Conservation (phyloP, 2,888 invertebrate species). For the Pegoplata infirma region DNA sequence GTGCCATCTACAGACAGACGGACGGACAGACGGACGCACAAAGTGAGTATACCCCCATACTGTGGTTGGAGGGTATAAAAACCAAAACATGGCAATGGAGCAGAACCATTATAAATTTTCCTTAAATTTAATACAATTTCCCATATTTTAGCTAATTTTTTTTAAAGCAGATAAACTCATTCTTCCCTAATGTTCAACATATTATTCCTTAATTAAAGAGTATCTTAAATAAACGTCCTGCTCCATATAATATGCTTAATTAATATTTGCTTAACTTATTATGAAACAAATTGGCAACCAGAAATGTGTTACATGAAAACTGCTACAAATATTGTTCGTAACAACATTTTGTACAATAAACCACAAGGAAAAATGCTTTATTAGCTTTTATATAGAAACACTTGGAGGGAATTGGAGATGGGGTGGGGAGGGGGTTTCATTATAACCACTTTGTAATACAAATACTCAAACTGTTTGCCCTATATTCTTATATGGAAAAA, state of each 20-base stretch:
- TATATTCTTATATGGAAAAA: slow-evolving; percentile 3
- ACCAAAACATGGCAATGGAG: no score
- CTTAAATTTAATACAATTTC: no score
- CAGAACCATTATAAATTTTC: no score
- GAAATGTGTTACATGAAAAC: slow-evolving; percentile 51
- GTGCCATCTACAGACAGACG: no score
- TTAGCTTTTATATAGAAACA: no score
- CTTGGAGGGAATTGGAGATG: no score
- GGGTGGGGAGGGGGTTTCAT: neutral
- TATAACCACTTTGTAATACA: neutral
- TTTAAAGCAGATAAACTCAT: no score
- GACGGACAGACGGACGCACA: no score
- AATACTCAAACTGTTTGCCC: neutral
- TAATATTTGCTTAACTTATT: slow-evolving; percentile 70
- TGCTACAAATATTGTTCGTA: slow-evolving; percentile 44
- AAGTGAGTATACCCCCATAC: no score
- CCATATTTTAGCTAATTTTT: no score
- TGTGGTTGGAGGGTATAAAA: no score
- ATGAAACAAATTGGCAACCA: slow-evolving; percentile 67
- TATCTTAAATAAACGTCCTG: slow-evolving; percentile 18
- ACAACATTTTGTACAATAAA: slow-evolving; percentile 33
- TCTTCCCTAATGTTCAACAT: no score
- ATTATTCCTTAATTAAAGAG: neutral
- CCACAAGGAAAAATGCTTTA: slow-evolving; percentile 60
- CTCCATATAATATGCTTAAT: slow-evolving; percentile 46